Evolutionary conservation across 2,113 vertebrate genomes (phyloP), one percentile per base, ranked within the genome.

Genomic region (Phaethornis superciliosus): DNA sequence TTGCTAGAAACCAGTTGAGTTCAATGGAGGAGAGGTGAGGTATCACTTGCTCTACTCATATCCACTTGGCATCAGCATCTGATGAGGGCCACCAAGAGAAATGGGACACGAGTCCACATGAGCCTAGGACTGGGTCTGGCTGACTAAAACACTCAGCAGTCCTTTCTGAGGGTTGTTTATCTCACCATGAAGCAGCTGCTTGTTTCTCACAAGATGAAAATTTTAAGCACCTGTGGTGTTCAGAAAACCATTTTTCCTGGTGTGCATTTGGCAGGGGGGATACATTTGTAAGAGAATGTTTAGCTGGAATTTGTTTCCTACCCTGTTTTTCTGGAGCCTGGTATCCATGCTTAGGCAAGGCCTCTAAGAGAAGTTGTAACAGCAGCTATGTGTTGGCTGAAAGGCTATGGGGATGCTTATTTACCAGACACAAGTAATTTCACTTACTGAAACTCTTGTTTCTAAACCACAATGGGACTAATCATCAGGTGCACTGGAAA

Each of bases 91-190:
- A 60, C 17, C 24, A 20, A 24, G 8, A 7, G 13, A 71, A 68
- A 42, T 0, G 2, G 24, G 26, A 62, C 44, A 65, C 1, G 0
- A 47, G 26, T 54, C 44, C 44, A 20, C n/a, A 49, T 12, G 42
- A 67, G 28, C 26, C 37, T n/a, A 30, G 37, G 14, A 47, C 30
- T 1, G 2, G 19, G 10, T 52, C 55, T 69, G n/a, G 26, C 33
- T 20, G 19, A 62, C 21, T 58, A 42, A 77, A 86, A 21, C 23
- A 27, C 27, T 42, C 27, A 20, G 17, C 3, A 2, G 21, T 77
- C 20, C 68, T 67, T 71, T 71, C 42, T n/a, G 58, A 65, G 23
- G n/a, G 59, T 63, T 0, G 2, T 37, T 65, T 30, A 55, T 14
- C 17, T 90, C 18, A 5, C 17, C 16, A 17, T 14, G 47, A 90